phyloP scores from a whole-genome alignment of 2,113 vertebrate genomes.

The Fulica atra region DNA sequence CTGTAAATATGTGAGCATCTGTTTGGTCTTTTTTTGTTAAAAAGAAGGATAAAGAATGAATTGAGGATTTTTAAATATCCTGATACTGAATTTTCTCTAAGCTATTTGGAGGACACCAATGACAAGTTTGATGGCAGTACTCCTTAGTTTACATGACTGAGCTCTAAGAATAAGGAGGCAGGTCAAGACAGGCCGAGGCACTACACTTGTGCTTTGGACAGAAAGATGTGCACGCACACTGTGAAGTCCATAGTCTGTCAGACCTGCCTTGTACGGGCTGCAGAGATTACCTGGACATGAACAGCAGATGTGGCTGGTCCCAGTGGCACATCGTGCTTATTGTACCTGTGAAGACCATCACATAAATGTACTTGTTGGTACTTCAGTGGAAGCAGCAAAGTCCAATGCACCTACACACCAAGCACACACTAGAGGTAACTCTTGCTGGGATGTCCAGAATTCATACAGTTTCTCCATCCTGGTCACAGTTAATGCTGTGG shows the following conservation, averaged over 20 bases:
- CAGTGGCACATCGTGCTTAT: background rate
- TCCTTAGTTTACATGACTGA: background rate
- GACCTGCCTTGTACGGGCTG: background rate
- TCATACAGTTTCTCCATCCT: background rate
- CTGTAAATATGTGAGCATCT: background rate
- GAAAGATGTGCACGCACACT: background rate
- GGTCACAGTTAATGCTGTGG: background rate
- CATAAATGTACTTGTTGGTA: rapidly evolving
- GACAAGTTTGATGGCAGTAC: background rate
- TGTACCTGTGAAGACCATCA: background rate
- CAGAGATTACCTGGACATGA: background rate
- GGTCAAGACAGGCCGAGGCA: background rate
- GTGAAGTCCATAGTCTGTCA: background rate
- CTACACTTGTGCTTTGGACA: background rate
- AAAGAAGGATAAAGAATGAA: background rate
- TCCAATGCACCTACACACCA: background rate
- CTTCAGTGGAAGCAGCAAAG: background rate
- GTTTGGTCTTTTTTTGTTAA: background rate
- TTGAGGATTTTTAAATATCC: background rate
- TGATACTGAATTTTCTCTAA: background rate
- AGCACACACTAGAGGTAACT: background rate
- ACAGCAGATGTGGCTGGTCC: background rate
- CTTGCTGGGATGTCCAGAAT: background rate
- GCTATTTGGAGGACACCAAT: background rate
- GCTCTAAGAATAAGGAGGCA: background rate